Evolutionary conservation across 2,888 invertebrate species (phyloP).

Genomic region (Lepetodrilus schrolli): DNA sequence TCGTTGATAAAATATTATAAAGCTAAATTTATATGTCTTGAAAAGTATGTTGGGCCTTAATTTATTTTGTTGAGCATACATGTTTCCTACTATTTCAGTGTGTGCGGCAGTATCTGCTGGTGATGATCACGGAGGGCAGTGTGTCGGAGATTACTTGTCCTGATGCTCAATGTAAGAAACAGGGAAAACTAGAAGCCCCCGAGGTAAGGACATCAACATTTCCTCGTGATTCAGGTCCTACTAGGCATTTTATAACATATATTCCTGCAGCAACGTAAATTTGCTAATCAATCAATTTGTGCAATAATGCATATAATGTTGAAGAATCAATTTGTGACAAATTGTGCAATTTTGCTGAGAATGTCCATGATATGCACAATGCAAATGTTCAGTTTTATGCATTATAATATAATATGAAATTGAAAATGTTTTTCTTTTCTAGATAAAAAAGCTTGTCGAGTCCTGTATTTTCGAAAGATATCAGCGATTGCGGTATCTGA

Average conservation of each 20-base stretch:
- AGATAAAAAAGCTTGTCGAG: slow-evolving; percentile 70
- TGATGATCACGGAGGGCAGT: slow-evolving; percentile 71
- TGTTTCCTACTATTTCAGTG: slow-evolving; percentile 58
- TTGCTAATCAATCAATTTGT: not conserved
- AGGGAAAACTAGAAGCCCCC: slow-evolving; percentile 61
- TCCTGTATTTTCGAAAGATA: slow-evolving; percentile 63
- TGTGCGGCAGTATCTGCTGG: slow-evolving; percentile 69
- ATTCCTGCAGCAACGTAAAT: not conserved
- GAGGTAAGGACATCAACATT: slow-evolving; percentile 66
- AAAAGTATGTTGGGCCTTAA: not conserved
- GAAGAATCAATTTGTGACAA: too few species aligned
- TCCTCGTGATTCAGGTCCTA: too few species aligned
- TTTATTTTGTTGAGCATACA: not conserved
- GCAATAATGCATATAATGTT: not conserved
- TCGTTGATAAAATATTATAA: not conserved
- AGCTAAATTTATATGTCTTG: not conserved
- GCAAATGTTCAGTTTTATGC: too few species aligned
- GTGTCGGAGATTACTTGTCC: slow-evolving; percentile 71
- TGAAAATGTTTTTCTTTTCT: slow-evolving; percentile 34
- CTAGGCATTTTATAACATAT: too few species aligned
- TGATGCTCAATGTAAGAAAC: slow-evolving; percentile 70
- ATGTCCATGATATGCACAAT: too few species aligned
- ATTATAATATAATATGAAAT: not conserved
- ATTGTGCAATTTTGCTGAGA: too few species aligned
- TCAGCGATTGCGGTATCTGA: slow-evolving; percentile 63